Evolutionary conservation across 2,888 invertebrate species (phyloP), one percentile per base, ranked within the genome.

Genomic region (Eilema sororculum): DNA sequence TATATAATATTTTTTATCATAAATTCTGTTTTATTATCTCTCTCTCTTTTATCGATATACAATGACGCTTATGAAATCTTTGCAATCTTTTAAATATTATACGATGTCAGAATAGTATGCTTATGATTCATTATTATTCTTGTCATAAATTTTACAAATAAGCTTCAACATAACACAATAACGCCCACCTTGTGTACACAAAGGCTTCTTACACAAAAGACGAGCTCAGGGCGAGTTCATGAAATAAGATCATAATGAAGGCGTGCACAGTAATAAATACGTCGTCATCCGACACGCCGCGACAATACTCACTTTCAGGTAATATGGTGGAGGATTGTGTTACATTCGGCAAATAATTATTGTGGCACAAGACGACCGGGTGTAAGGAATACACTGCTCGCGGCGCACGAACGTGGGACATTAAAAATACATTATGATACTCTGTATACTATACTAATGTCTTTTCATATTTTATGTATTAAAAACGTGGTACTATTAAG

Each of bases 341-440:
- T n/a, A 52, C n/a, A 52, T 52, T n/a, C n/a, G 20, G n/a, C 9
- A 52, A 20, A n/a, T 9, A 52, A 52, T 52, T n/a, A 52, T 9
- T 52, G 52, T n/a, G 20, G 52, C 2, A 52, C 52, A 52, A n/a
- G 20, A 52, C 52, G 52, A n/a, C 0, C 52, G n/a, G 3, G 41
- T 16, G 46, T 6, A 6, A 6, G 6, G 20, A 46, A 20, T 9
- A n/a, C 20, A 9, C 52, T 52, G 52, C 2, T 52, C 52, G 8
- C 9, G 8, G n/a, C 52, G 16, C 52, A 52, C n/a, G 9, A 20
- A 52, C n/a, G 52, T n/a, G 52, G 8, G 52, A n/a, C 52, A n/a
- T 52, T 52, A n/a, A n/a, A 52, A 52, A n/a, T 52, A 52, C 52
- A 52, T 52, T 52, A 52, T 52, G 52, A 52, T n/a, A 52, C 52